Percentiles rank a stretch among this genome's conserved stretches.
phyloP scores from a whole-genome alignment of 2,113 vertebrate species.

The Phalacrocorax carbo region DNA sequence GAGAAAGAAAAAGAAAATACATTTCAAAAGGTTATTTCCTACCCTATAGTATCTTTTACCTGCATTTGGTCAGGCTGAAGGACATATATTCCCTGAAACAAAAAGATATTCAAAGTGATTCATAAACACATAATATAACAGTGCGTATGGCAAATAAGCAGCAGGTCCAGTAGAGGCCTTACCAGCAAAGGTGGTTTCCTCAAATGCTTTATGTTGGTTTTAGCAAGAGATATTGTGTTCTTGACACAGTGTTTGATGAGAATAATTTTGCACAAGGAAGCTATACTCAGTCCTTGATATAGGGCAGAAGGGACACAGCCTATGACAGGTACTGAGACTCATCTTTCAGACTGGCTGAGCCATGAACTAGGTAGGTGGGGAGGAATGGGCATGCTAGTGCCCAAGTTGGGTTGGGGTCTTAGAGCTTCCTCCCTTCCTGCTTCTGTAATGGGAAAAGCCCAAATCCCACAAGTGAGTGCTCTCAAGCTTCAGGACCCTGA shows the following conservation, averaged over 20 bases:
- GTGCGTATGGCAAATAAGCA: neutral
- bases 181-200: neutral
- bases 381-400: neutral
- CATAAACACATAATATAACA: neutral
- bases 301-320: neutral
- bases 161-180: neutral
- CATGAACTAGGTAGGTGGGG: neutral
- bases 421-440: neutral
- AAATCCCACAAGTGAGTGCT: neutral
- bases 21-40: neutral
- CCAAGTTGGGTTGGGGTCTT: neutral
- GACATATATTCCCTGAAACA: conserved; percentile 83
- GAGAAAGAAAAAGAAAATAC: neutral
- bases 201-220: neutral
- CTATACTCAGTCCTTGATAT: neutral
- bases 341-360: neutral
- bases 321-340: neutral
- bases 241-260: neutral
- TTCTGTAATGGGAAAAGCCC: neutral
- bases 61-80: conserved; percentile 97
- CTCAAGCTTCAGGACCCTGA: neutral
- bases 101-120: conserved; percentile 45
- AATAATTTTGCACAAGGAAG: neutral
- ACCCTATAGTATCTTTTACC: conserved; percentile 69
- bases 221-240: neutral